Percentiles rank a stretch among this genome's conserved stretches.
These are phyloP conservation scores for Chloropsis cyanopogon DNA, from an alignment of 2,113 vertebrate species.

Conservation along the genomic window DNA sequence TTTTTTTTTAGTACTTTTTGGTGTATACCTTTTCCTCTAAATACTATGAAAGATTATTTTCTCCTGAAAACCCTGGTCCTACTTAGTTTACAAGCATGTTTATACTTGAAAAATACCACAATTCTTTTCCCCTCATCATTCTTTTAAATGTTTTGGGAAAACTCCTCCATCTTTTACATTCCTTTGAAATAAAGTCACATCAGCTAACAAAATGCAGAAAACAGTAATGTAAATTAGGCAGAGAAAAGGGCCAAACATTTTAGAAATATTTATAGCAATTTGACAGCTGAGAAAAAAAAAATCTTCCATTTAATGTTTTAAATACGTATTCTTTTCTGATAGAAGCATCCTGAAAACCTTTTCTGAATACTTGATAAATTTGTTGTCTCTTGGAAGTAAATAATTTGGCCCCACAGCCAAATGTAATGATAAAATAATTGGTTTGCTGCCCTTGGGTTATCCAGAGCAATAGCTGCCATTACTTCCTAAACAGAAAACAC, in stretches of 20 bases:
- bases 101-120: not conserved
- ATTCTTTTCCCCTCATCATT: not conserved
- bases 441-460: not conserved
- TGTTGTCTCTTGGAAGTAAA: not conserved
- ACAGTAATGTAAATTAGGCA: not conserved
- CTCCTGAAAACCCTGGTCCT: not conserved
- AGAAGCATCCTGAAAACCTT: not conserved
- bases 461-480: not conserved
- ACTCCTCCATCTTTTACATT: not conserved
- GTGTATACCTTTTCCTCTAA: not conserved
- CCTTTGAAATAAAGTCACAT: not conserved
- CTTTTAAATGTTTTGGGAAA: not conserved
- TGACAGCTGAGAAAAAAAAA: not conserved
- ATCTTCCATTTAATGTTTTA: not conserved
- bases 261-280: not conserved
- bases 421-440: not conserved
- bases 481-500: not conserved
- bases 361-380: not conserved
- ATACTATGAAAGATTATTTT: not conserved
- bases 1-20: not conserved
- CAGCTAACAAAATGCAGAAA: not conserved
- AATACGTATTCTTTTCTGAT: not conserved
- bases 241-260: not conserved
- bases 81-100: not conserved
- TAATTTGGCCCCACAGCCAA: not conserved